Base-by-base conservation (phyloP, 1,140 invertebrate species). In the Eciton burchellii region DNA sequence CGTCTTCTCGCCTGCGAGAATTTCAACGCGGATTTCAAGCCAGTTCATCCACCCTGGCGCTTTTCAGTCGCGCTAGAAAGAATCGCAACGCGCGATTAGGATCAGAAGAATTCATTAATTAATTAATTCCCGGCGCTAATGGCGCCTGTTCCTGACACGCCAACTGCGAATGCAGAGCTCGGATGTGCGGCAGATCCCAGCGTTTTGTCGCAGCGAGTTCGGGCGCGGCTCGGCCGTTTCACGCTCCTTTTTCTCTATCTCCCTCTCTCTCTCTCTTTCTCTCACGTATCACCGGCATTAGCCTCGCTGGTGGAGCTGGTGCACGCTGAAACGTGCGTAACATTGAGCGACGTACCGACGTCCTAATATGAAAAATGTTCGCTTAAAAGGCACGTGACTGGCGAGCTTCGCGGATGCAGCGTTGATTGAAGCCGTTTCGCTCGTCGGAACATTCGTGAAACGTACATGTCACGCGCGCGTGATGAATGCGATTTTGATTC, bases 61-160 rank as follows among this genome's bases (percentile, higher is more conserved):
- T 54, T 56, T 29, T 29, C 14, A n/a, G 49, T 43, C 60, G 47
- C 11, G 11, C n/a, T n/a, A n/a, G 26, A 14, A 29, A 56, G 47
- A 56, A 68, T 43, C 49, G 26, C 63, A 49, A 6, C 35, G 35
- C 35, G 35, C 41, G 41, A 77, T 56, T 54, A 29, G 52, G 74
- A 45, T 79, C 56, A 79, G n/a, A n/a, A n/a, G n/a, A n/a, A 70
- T 63, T 79, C n/a, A n/a, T n/a, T 57, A 79, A 79, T 79, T 79
- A 79, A 79, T 35, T 68, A 70, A 68, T 79, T 79, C 72, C 43
- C 21, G 72, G 59, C 41, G 35, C n/a, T n/a, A 76, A 70, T 24
- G 24, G 19, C 49, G 52, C n/a, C 63, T 49, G 63, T 57, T 43
- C 16, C 12, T 41, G 65, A 68, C 65, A 16, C 35, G 49, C n/a